Conservation (phyloP, 1,140 invertebrate species). For the Brachystomella parvula region DNA sequence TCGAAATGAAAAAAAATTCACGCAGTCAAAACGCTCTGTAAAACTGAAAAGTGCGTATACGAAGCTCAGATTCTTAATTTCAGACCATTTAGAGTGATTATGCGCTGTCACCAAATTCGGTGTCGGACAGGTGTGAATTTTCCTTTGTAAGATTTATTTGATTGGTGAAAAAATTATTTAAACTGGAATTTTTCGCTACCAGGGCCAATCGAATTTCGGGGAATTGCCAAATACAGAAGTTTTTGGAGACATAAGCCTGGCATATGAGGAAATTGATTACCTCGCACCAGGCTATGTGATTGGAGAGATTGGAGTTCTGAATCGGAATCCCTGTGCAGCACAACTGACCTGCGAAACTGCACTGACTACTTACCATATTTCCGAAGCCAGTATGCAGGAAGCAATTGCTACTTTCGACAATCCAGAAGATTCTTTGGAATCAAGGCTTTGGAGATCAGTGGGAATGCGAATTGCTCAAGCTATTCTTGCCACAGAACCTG, state of each 20-base stretch:
- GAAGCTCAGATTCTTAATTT: no score
- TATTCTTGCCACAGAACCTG: constrained; percentile 34
- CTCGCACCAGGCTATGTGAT: constrained; percentile 45
- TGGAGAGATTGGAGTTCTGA: constrained; percentile 45
- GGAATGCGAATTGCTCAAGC: constrained; percentile 30
- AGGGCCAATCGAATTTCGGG: constrained; percentile 5
- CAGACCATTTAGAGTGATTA: no score
- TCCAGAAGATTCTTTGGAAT: constrained; percentile 20
- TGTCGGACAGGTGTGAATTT: no score
- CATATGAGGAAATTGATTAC: constrained; percentile 41
- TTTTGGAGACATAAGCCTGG: constrained; percentile 22
- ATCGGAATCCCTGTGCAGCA: constrained; percentile 40
- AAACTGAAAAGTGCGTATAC: no score
- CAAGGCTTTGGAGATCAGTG: constrained; percentile 39
- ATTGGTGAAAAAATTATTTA: no score
- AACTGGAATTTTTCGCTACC: no score
- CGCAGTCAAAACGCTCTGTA: no score
- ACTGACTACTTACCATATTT: constrained; percentile 40
- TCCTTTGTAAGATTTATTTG: no score
- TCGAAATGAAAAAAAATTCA: no score
- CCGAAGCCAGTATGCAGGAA: constrained; percentile 19
- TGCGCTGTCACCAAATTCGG: no score
- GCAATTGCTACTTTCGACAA: constrained; percentile 21
- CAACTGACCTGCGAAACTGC: constrained; percentile 45
- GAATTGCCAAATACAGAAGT: constrained; percentile 32